A percentile compares a stretch with the other conserved stretches of the same genome.
Evolutionary conservation across 2,113 vertebrate species (phyloP).

Genomic region (Zosterops japonicus): DNA sequence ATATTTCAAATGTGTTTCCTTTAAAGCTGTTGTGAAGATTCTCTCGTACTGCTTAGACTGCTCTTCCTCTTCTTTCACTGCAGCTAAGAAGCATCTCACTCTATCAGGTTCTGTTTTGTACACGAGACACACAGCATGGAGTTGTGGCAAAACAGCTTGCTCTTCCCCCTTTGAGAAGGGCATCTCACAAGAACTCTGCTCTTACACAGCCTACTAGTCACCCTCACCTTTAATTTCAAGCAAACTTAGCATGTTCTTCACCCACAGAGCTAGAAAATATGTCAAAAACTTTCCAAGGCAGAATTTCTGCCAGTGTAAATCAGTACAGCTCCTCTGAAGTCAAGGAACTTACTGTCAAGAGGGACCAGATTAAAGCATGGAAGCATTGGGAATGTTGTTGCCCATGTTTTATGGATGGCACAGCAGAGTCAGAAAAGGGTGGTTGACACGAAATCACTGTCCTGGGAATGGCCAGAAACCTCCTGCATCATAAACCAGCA

Average conservation of each 20-base stretch:
- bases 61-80: conserved; percentile 39
- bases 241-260: background rate
- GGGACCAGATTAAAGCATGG: background rate
- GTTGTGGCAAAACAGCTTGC: background rate
- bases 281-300: background rate
- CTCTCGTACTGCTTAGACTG: conserved; percentile 47
- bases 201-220: background rate
- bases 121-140: background rate
- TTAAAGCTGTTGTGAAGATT: conserved; percentile 49
- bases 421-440: background rate
- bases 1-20: conserved; percentile 55
- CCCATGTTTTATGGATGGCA: background rate
- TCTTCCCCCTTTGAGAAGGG: background rate
- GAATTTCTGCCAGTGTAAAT: background rate
- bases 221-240: background rate
- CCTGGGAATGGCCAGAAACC: background rate
- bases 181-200: background rate
- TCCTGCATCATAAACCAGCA: background rate
- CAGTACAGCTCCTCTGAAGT: background rate
- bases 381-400: background rate
- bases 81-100: conserved; percentile 17
- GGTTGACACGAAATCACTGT: background rate
- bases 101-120: background rate
- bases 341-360: background rate
- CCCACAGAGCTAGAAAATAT: background rate